These are phyloP conservation scores for Drosophila orosa DNA, from an alignment of 1,140 invertebrate species.

Conservation along the genomic window DNA sequence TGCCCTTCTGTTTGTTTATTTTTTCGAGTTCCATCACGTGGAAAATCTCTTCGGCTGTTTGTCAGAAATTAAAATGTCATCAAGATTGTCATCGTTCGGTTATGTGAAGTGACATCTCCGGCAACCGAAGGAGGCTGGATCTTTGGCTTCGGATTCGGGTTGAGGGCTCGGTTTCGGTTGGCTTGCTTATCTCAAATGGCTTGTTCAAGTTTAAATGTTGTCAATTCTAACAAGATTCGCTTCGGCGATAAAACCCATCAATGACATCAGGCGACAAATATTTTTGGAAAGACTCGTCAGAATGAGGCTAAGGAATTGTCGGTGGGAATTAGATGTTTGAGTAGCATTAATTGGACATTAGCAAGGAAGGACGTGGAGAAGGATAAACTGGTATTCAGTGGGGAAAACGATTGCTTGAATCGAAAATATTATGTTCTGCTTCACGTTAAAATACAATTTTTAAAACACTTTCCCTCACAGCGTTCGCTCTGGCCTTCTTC, in stretches of 20 bases:
- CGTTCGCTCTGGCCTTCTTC: constrained; percentile 1
- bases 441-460: neutral
- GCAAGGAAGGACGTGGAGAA: neutral
- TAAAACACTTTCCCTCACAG: neutral
- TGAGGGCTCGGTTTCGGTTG: constrained; percentile 10
- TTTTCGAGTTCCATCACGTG: constrained; percentile 67
- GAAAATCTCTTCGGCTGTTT: constrained; percentile 69
- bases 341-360: neutral
- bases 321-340: neutral
- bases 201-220: constrained; percentile 77
- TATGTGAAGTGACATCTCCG: constrained; percentile 71
- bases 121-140: constrained; percentile 46
- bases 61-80: constrained; percentile 84
- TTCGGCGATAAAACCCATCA: constrained; percentile 62
- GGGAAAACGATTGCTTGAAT: no score
- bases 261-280: constrained; percentile 54
- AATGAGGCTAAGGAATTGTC: neutral
- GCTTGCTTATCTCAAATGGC: constrained; percentile 58
- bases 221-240: constrained; percentile 81
- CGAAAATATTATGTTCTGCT: neutral
- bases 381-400: no score
- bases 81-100: constrained; percentile 79
- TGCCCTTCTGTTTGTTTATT: constrained; percentile 59
- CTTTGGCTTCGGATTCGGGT: neutral
- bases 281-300: constrained; percentile 7